Conservation (phyloP, 1,140 invertebrate species). For the Latrodectus geometricus region DNA sequence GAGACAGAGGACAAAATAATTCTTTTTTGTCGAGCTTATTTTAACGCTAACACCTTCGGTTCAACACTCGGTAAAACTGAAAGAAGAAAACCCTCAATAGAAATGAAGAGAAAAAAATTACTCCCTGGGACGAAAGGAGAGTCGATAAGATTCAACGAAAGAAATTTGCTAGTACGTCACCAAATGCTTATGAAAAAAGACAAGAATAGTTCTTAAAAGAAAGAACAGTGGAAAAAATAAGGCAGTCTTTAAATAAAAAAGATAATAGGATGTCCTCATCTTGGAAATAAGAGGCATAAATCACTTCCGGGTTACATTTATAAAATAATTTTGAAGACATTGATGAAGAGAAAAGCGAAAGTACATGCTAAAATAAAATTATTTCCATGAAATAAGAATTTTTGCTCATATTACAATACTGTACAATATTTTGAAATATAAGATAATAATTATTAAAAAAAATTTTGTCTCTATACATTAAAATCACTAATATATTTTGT, state of each 20-base stretch:
- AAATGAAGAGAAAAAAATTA: not conserved
- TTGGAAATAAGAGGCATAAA: not conserved
- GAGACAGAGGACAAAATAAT: not conserved
- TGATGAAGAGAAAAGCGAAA: not conserved
- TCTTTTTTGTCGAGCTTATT: constrained; percentile 9
- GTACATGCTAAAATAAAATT: too few species aligned
- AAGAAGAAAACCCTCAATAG: not conserved
- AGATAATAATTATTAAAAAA: too few species aligned
- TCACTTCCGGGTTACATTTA: constrained; percentile 5
- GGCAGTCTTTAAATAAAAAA: not conserved
- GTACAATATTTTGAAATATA: too few species aligned
- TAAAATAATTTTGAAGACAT: not conserved
- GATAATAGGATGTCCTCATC: not conserved
- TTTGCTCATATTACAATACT: too few species aligned
- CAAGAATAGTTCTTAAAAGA: constrained; percentile 6
- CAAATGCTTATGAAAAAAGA: not conserved
- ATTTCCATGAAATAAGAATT: too few species aligned
- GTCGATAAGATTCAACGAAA: not conserved
- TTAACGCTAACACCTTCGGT: constrained; percentile 35
- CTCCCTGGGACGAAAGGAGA: not conserved
- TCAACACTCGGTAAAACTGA: not conserved
- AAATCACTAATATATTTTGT: too few species aligned
- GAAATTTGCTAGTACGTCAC: not conserved
- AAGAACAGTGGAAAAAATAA: not conserved
- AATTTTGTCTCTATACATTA: too few species aligned